These are phyloP conservation scores for Petrocephalus microphthalmus DNA, from an alignment of 2,113 vertebrate species.

Conservation along the genomic window DNA sequence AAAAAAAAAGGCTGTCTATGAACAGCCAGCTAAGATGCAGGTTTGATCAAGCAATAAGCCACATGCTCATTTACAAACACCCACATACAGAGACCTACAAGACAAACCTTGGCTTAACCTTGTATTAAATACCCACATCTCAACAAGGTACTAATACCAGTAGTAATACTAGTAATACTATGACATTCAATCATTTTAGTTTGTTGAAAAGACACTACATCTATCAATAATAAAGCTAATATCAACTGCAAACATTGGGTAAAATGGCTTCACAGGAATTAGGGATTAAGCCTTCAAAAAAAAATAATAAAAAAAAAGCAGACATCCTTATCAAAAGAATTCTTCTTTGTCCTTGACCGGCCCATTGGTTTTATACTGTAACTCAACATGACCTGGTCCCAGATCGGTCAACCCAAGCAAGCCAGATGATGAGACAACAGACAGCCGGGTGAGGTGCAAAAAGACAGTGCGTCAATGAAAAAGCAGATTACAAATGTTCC, in stretches of 20 bases:
- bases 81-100: neutral
- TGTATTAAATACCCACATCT: neutral
- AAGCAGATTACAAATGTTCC: neutral
- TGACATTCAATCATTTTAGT: neutral
- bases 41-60: conserved; percentile 12
- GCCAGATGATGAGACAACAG: neutral
- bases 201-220: neutral
- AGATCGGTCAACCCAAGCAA: neutral
- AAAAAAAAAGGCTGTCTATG: conserved; percentile 63
- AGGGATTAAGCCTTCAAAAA: neutral
- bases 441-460: neutral
- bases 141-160: neutral
- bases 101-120: neutral
- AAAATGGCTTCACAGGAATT: neutral
- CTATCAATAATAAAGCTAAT: neutral
- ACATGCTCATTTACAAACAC: neutral
- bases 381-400: neutral
- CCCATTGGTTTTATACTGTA: neutral
- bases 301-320: neutral
- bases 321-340: neutral
- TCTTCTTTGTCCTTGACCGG: neutral
- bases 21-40: conserved; percentile 56
- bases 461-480: neutral
- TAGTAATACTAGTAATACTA: neutral
- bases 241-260: neutral